Percentiles rank a stretch among this genome's conserved stretches.
Evolutionary conservation across 64 coral and sea anemone species (phyloP).

Genomic region (Porites lutea): DNA sequence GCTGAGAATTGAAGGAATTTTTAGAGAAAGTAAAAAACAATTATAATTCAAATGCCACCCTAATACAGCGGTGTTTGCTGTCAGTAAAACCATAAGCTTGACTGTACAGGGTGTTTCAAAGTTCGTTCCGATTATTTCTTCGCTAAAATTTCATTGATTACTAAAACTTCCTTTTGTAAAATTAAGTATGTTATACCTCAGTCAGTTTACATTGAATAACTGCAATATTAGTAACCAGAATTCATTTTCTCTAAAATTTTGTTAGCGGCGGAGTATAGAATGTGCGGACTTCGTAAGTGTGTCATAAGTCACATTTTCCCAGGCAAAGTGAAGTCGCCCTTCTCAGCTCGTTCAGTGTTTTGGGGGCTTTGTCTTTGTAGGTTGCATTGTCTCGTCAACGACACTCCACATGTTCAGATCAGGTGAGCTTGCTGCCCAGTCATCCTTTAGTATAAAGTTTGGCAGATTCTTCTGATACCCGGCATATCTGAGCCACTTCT

Average conservation of each 20-base stretch:
- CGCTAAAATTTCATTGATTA: neutral
- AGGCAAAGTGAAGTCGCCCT: neutral
- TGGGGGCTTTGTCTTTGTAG: neutral
- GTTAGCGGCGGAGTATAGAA: neutral
- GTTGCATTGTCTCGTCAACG: neutral
- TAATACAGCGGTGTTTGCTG: too few species aligned
- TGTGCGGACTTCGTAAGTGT: neutral
- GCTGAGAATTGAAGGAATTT: too few species aligned
- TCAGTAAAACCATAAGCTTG: too few species aligned
- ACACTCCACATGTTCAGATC: neutral
- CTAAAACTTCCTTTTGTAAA: neutral
- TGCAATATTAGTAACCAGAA: neutral
- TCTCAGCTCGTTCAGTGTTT: neutral
- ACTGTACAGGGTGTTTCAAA: too few species aligned
- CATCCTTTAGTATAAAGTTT: neutral
- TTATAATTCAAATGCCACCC: too few species aligned
- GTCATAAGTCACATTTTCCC: neutral
- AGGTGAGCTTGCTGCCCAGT: neutral
- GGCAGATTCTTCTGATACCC: neutral
- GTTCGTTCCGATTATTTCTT: neutral
- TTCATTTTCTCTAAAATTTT: neutral
- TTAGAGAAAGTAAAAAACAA: too few species aligned
- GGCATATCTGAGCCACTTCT: neutral
- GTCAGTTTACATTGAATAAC: too few species aligned
- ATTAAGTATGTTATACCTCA: too few species aligned